Evolutionary conservation across 2,113 vertebrate species (phyloP).

Genomic region (Hippocampus barbouri): DNA sequence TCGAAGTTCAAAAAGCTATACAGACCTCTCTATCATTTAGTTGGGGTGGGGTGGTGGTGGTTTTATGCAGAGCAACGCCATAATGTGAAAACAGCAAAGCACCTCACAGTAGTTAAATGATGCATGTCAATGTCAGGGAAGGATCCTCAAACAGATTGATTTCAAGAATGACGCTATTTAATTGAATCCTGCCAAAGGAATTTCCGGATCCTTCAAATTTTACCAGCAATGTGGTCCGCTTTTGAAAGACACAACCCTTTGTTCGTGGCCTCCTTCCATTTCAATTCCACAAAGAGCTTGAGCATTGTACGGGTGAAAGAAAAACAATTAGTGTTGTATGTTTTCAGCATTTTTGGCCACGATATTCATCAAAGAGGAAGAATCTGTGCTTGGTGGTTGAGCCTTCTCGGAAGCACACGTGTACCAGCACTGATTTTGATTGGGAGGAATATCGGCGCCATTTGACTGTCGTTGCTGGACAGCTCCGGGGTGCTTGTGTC

Average conservation of each 20-base stretch:
- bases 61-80: conserved; percentile 38
- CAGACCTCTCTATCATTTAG: conserved; percentile 33
- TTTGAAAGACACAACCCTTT: background rate
- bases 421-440: no score
- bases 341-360: no score
- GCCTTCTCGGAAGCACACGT: no score
- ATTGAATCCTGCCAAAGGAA: background rate
- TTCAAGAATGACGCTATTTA: conserved; percentile 1
- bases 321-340: no score
- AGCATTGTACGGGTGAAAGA: no score
- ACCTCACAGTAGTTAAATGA: conserved; percentile 50
- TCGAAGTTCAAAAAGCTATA: conserved; percentile 39
- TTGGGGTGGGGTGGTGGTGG: background rate
- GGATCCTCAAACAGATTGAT: background rate
- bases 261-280: background rate
- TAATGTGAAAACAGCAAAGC: conserved; percentile 26
- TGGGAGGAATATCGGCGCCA: no score
- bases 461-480: no score
- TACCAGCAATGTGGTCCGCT: background rate
- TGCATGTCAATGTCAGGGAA: conserved; percentile 2
- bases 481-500: no score
- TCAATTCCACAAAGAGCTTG: background rate
- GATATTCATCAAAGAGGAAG: no score
- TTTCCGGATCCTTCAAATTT: conserved; percentile 1
- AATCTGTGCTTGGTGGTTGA: no score